Evolutionary conservation across 2,888 invertebrate species (phyloP).

Genomic region (Mesochorus sp.): DNA sequence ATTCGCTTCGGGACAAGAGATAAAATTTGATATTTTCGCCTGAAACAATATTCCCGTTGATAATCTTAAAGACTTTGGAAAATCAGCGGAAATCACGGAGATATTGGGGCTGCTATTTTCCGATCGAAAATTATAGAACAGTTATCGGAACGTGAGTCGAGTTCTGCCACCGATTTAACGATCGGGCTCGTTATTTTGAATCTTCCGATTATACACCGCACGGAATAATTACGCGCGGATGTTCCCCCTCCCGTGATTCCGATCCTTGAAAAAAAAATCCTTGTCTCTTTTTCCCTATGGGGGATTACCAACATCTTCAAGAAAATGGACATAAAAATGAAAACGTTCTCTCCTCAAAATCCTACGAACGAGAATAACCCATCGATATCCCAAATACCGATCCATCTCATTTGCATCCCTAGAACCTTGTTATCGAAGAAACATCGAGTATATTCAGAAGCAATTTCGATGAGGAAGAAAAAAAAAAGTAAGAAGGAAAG

Average conservation of each 20-base stretch:
- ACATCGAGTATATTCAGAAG: not conserved
- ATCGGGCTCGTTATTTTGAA: not conserved
- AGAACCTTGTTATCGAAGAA: conserved; percentile 65
- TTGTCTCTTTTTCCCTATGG: conserved; percentile 78
- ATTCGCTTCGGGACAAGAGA: not conserved
- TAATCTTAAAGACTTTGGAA: not conserved
- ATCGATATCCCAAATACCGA: conserved; percentile 69
- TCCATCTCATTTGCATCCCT: conserved; percentile 72
- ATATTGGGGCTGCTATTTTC: not conserved
- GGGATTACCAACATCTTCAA: conserved; percentile 71
- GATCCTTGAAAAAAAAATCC: conserved; percentile 76
- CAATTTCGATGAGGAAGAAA: not conserved
- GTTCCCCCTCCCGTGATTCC: conserved; percentile 80
- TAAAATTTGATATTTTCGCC: conserved; percentile 9
- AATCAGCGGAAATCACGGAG: not conserved
- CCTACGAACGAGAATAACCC: conserved; percentile 67
- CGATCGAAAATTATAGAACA: too few relatives aligned
- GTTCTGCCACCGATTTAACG: not conserved
- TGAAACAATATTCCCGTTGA: not conserved
- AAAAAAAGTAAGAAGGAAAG: not conserved
- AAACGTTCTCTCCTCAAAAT: conserved; percentile 60
- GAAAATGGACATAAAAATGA: conserved; percentile 46
- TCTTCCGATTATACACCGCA: not conserved
- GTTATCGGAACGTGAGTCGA: not conserved
- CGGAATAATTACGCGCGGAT: conserved; percentile 19